Evolutionary conservation across 1,140 invertebrate genomes (phyloP).

Genomic region (Mamestra configurata): DNA sequence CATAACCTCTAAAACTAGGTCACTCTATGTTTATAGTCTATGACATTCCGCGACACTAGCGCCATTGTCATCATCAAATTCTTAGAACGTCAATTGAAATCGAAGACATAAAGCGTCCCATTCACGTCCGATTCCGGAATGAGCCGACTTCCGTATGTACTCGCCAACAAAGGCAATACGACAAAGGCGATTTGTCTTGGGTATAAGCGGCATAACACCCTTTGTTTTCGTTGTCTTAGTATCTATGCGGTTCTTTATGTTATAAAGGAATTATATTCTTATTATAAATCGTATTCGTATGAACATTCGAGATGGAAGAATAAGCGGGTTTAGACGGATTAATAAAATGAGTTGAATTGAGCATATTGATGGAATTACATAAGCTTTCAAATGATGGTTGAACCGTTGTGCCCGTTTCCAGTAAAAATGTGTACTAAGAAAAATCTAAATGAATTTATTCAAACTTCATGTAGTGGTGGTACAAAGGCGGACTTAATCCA

Average conservation of each 20-base stretch:
- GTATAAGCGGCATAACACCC: background rate
- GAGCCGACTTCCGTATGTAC: conserved; percentile 16
- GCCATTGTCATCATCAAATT: conserved; percentile 19
- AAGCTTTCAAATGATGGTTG: too few relatives aligned
- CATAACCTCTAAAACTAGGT: conserved; percentile 21
- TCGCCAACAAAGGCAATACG: conserved; percentile 35
- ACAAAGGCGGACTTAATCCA: too few relatives aligned
- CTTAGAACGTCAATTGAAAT: conserved; percentile 32
- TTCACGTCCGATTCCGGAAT: conserved; percentile 43
- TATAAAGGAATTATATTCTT: background rate
- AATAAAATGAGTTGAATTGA: too few relatives aligned
- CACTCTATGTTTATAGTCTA: background rate
- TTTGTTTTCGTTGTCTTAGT: conserved; percentile 7
- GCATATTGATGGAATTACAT: too few relatives aligned
- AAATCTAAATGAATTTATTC: too few relatives aligned
- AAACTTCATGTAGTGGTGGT: too few relatives aligned
- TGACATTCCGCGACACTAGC: conserved; percentile 11
- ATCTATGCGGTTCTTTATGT: conserved; percentile 3
- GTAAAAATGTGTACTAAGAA: too few relatives aligned
- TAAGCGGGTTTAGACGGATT: too few relatives aligned
- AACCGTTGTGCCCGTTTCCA: too few relatives aligned
- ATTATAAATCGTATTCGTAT: background rate
- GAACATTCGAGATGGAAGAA: too few relatives aligned
- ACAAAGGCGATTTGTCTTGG: conserved; percentile 12
- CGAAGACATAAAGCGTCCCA: conserved; percentile 39